Evolutionary conservation across 2,888 invertebrate species (phyloP).

Genomic region (Pachydiplax longipennis): DNA sequence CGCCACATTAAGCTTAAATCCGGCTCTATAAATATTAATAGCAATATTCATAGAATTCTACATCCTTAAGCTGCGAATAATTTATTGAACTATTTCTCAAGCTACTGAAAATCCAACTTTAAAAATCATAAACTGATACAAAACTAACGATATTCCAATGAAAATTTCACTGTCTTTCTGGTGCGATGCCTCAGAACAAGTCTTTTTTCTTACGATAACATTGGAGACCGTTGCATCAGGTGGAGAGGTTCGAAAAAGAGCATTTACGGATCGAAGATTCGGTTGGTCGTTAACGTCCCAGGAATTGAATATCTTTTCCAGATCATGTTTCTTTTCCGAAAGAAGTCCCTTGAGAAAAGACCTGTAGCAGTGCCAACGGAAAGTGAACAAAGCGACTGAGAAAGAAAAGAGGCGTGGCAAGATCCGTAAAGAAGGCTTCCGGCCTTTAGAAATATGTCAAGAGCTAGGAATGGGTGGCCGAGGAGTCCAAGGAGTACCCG

Average conservation of each 20-base stretch:
- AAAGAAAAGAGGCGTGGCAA: constrained; percentile 3
- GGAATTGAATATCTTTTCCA: not conserved
- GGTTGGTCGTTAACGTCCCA: not conserved
- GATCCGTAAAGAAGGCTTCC: constrained; percentile 16
- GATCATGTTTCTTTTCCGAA: not conserved
- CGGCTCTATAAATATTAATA: no score
- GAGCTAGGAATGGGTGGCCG: not conserved
- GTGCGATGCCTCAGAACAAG: no score
- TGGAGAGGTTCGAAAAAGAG: not conserved
- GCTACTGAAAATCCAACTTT: not conserved
- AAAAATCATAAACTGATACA: not conserved
- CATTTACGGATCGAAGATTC: not conserved
- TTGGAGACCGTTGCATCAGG: constrained; percentile 11
- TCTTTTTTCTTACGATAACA: no score
- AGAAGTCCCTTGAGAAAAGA: not conserved
- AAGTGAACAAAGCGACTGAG: not conserved
- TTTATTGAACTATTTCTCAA: no score
- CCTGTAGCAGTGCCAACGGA: constrained; percentile 19
- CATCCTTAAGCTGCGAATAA: no score
- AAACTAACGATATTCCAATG: not conserved
- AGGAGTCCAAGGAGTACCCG: not conserved
- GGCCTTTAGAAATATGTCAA: constrained; percentile 8
- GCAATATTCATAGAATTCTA: no score
- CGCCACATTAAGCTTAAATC: no score
- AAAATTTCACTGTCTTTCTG: not conserved